Percentiles rank a stretch among this genome's conserved stretches.
These are phyloP conservation scores for Polyploca ridens DNA, from an alignment of 2,888 invertebrate species.

Conservation along the genomic window DNA sequence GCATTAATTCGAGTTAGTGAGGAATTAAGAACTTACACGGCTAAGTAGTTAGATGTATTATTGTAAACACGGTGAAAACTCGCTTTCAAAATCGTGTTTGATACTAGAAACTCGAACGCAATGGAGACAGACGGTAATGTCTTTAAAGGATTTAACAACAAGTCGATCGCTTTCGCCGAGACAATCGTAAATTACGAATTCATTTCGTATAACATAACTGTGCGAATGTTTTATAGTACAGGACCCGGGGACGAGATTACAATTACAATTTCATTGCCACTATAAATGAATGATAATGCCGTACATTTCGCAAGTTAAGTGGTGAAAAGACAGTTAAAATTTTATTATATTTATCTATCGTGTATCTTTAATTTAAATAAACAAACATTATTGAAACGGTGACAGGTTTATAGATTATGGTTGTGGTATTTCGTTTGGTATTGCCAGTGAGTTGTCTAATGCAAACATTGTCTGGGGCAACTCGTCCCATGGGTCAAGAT, in stretches of 20 bases:
- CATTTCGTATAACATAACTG: constrained; percentile 67
- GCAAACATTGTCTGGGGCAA: no score
- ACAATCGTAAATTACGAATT: constrained; percentile 70
- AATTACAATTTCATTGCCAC: constrained; percentile 34
- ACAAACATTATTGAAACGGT: background rate
- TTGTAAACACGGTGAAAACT: constrained; percentile 63
- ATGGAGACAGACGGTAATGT: constrained; percentile 56
- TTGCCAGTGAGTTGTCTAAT: no score
- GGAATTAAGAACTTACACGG: constrained; percentile 39
- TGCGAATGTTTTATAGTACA: constrained; percentile 29
- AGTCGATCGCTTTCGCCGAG: constrained; percentile 60
- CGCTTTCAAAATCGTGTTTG: constrained; percentile 71
- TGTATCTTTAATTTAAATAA: background rate
- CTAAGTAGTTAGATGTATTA: constrained; percentile 66
- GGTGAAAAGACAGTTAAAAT: background rate
- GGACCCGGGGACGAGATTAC: constrained; percentile 53
- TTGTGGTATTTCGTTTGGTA: no score
- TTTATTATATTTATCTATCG: background rate
- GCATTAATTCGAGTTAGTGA: background rate
- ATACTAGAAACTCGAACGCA: constrained; percentile 64
- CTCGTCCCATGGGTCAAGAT: no score
- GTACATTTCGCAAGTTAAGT: constrained; percentile 11
- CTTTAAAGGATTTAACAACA: constrained; percentile 17
- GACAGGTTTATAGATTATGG: no score
- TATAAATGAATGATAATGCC: constrained; percentile 22